A percentile compares a stretch with the other conserved stretches of the same genome.
Evolutionary conservation across 2,113 vertebrate species (phyloP).

Genomic region (Aspidoscelis tigris): DNA sequence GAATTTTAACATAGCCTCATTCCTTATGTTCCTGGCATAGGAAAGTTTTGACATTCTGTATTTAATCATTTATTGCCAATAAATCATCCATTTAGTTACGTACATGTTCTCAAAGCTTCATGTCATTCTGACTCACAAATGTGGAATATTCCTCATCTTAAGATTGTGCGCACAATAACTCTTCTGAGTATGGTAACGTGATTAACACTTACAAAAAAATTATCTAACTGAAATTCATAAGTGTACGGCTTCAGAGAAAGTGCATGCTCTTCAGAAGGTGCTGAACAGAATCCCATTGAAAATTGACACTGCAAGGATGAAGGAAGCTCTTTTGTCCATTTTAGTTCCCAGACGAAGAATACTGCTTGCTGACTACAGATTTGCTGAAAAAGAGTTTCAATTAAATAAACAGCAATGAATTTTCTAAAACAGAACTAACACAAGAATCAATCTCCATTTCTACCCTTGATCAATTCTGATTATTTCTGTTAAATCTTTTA

Average conservation of each 20-base stretch:
- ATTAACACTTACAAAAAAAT: slow-evolving; percentile 85
- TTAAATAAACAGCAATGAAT: neutral
- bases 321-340: slow-evolving; percentile 85
- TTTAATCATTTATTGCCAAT: too few relatives aligned
- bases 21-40: too few relatives aligned
- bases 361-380: slow-evolving; percentile 87
- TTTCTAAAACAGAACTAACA: neutral
- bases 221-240: slow-evolving; percentile 90
- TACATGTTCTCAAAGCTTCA: too few relatives aligned
- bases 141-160: too few relatives aligned
- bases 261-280: slow-evolving; percentile 74
- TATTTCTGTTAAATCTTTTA: too few relatives aligned
- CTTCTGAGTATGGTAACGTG: too few relatives aligned
- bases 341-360: slow-evolving; percentile 94
- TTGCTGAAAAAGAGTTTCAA: slow-evolving; percentile 71
- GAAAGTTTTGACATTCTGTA: too few relatives aligned
- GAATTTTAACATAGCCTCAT: too few relatives aligned
- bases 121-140: too few relatives aligned
- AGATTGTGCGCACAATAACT: too few relatives aligned
- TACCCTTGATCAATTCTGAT: neutral
- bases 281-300: slow-evolving; percentile 86
- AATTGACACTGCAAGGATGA: slow-evolving; percentile 85
- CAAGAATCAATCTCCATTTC: neutral
- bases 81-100: too few relatives aligned
- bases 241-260: slow-evolving; percentile 85